Evolutionary conservation across 2,113 vertebrate species (phyloP).

Genomic region (Cryptomyrus ogoouensis): DNA sequence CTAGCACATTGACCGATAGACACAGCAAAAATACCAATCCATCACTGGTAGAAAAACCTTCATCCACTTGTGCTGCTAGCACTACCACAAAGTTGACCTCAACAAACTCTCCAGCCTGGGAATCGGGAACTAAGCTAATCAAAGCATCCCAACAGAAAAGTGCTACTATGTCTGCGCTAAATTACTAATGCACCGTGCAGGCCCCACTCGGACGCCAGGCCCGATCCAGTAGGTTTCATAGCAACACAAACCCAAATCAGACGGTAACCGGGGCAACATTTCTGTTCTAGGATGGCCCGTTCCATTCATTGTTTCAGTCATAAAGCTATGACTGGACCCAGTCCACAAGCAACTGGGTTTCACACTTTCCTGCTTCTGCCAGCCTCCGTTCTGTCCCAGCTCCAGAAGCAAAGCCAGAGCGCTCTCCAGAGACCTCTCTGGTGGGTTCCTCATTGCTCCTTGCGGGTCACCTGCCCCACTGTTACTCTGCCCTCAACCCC

Average conservation of each 20-base stretch:
- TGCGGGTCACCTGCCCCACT: neutral
- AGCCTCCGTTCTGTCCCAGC: neutral
- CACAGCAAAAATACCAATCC: neutral
- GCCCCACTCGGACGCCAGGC: neutral
- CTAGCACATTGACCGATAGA: neutral
- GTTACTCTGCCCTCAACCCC: neutral
- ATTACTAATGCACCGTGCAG: neutral
- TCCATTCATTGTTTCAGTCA: neutral
- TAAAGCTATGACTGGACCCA: neutral
- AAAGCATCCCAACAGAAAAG: neutral
- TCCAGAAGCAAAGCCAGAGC: neutral
- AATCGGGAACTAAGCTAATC: neutral
- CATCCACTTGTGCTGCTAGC: neutral
- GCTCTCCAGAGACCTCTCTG: neutral
- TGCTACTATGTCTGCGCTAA: neutral
- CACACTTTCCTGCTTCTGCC: neutral
- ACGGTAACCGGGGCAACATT: neutral
- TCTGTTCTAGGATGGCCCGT: neutral
- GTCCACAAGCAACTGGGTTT: neutral
- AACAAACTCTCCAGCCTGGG: neutral
- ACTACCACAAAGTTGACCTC: neutral
- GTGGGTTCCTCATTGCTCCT: neutral
- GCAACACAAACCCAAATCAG: neutral
- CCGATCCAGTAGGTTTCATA: neutral
- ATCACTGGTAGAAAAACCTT: neutral